Base-by-base conservation (phyloP, 2,888 invertebrate species). In the Sceliomorpha sp. region DNA sequence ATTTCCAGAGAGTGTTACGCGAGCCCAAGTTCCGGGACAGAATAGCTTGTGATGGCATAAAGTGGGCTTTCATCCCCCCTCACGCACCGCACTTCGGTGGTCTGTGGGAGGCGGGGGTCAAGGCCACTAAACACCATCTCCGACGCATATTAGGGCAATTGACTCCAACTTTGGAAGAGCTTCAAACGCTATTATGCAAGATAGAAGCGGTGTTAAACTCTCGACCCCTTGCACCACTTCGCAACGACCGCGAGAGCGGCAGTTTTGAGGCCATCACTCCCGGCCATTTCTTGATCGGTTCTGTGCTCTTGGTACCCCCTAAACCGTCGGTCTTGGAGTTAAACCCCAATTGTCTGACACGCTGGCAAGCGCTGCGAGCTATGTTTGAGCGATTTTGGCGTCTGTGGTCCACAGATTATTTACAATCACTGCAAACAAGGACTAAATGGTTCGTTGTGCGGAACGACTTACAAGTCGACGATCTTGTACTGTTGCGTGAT, bases 271-370 rank as follows among this genome's bases (percentile, higher is more conserved):
- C 64, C 7, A 50, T 77, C 0, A 75, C 74, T 0, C 77, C 77
- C 0, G 74, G 73, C 5, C 73, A 76, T 51, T 76, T 74, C 32
- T 51, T 75, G 13, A 64, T 73, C 5, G 74, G 78, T 4, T 31
- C 55, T 4, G 50, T 73, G 0, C 10, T 75, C 1, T 59, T 48
- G 12, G 53, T 56, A 2, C 14, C 48, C 3, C 76, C 76, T 1
- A 73, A 73, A 37, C 69, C 70, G 2, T 67, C 67, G 13, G 8
- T 73, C 1, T 20, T 58, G n/a, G 56, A 68, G 2, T 12, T 63
- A 1, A 62, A 63, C 3, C 15, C 32, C 7, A 72, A 70, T 37
- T 63, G 64, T 7, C 42, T 77, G n/a, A 50, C 67, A 1, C 66
- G 70, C 2, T 77, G 73, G 72, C 70, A 75, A 37, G 36, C 32